Evolutionary conservation across 2,888 invertebrate species (phyloP), one percentile per base, ranked within the genome.

Genomic region (Drosophila picticornis): DNA sequence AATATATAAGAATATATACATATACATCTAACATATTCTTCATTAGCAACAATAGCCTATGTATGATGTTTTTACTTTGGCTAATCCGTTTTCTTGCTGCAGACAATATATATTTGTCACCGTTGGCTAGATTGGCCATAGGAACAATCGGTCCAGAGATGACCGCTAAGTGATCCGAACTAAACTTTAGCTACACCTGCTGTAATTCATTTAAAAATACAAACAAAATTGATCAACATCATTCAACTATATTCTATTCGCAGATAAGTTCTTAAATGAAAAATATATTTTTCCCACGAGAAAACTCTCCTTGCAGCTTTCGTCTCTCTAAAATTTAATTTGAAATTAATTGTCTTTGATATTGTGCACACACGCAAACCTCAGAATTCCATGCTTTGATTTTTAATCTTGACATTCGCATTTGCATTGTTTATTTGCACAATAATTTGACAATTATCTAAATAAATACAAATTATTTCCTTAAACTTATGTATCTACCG

Each of bases 251-350:
- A 43, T 43, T 43, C 3, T 43, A 3, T 7, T 22, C 13, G 1
- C 22, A 22, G 1, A 7, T 7, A 7, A 22, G 16, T 4, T 25
- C 4, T 46, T 22, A 7, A 46, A 9, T 46, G 13, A 22, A 7
- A 13, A 22, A 1, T 4, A 7, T 4, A 1, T 7, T 46, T 13
- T 43, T 22, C 3, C 6, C 22, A 22, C 4, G 13, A 22, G 5
- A 6, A 22, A 13, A 22, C 0, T 22, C 6, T 6, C 22, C 13
- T 43, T 1, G n/a, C 5, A 11, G 5, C 2, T n/a, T 11, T 38
- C 40, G 0, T n/a, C 4, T 4, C 1, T n/a, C 2, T n/a, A 40
- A 10, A 10, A n/a, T n/a, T 4, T 10, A n/a, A 0, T 11, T 11
- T 9, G 4, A 4, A 7, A 16, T 46, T 46, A 16, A 2, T 46